Base-by-base conservation (phyloP, 2,888 invertebrate genomes). In the Panopea generosa region DNA sequence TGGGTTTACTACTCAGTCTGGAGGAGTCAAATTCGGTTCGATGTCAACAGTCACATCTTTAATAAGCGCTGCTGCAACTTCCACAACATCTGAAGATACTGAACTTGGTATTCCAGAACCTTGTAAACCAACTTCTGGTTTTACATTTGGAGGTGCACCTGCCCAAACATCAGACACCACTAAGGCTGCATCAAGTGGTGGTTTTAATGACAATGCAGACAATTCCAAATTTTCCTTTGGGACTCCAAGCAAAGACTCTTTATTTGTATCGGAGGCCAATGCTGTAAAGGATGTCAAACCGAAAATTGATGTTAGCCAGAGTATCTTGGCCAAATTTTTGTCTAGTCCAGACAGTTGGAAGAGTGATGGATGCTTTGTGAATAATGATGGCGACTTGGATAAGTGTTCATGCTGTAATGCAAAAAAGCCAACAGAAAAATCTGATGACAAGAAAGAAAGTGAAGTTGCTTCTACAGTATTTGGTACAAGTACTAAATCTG, bases 361-460 rank as follows among this genome's bases (percentile, higher is more conserved):
- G 84, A 96, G 96, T 90, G 91, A 93, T 0, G 92, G 92, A 26
- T 96, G 96, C 88, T 93, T 94, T 91, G 92, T 95, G 16, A 92
- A 94, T 50, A 96, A 96, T 88, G 91, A 93, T 6, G 79, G 73
- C 6, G 70, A 70, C 22, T 65, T 67, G 11, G 72, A 67, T 16
- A 84, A 82, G 29, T 92, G 92, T 77, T 62, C 79, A 16, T 87
- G 88, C 2, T 92, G 92, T 84, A 57, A 78, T n/a, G 83, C 89
- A 1, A 57, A 84, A 1, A 88, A 88, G 49, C 89, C 91, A n/a
- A 89, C 89, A 7, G 73, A 62, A 14, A 78, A 84, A 57, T 57
- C 55, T 3, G 78, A 77, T 9, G 27, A 33, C 11, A 22, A 16
- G 3, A 7, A 24, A 59, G 20, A 26, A 14, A 45, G 59, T 7